Evolutionary conservation across 1,140 invertebrate genomes (phyloP).

Genomic region (Pteromalus puparum): DNA sequence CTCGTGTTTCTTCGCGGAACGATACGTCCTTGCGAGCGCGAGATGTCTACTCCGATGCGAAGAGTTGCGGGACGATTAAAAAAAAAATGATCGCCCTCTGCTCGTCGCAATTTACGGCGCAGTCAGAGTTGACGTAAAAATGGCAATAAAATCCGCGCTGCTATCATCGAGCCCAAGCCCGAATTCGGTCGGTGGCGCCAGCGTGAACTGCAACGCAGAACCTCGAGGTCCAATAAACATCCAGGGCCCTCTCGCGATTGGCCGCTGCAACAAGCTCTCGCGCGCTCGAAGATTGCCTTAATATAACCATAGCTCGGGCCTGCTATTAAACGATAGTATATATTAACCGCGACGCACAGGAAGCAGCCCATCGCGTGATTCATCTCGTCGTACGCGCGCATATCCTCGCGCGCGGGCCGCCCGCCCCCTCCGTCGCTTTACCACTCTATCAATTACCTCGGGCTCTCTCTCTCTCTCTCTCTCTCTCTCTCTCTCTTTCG

Average conservation of each 20-base stretch:
- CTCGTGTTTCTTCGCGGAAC: no score
- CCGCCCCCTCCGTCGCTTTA: constrained; percentile 41
- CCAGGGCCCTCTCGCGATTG: background rate
- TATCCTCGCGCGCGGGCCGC: background rate
- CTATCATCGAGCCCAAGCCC: no score
- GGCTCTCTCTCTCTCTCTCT: background rate
- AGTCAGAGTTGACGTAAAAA: no score
- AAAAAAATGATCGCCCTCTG: no score
- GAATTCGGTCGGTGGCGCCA: no score
- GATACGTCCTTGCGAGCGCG: no score
- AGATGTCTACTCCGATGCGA: no score
- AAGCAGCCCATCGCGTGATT: constrained; percentile 45
- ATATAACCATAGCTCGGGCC: background rate
- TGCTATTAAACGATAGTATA: background rate
- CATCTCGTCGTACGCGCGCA: background rate
- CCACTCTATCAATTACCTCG: constrained; percentile 53
- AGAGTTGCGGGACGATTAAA: no score
- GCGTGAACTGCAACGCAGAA: no score
- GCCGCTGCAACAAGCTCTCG: background rate
- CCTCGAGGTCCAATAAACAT: no score
- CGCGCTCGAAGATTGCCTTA: background rate
- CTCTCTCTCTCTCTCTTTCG: background rate
- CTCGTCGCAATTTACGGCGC: no score
- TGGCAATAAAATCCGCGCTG: no score
- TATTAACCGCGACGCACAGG: constrained; percentile 1